A percentile compares a stretch with the other conserved stretches of the same genome.
Evolutionary conservation across 2,113 vertebrate genomes (phyloP).

Genomic region (Hydropotes inermis): DNA sequence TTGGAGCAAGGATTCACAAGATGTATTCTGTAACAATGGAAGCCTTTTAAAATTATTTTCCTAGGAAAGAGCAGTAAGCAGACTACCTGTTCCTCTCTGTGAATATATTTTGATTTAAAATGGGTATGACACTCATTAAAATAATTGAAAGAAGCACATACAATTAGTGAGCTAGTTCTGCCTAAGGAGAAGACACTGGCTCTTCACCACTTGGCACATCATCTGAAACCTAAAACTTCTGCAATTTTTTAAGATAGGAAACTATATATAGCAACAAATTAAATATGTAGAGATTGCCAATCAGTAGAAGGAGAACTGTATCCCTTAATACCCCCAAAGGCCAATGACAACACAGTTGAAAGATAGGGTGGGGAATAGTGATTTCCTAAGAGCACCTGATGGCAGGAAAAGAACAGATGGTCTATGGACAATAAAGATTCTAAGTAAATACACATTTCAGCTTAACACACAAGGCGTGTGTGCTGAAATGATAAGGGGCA

Average conservation of each 20-base stretch:
- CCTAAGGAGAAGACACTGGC: background rate
- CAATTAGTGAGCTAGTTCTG: background rate
- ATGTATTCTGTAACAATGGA: background rate
- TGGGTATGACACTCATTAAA: background rate
- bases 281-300: background rate
- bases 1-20: background rate
- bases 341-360: background rate
- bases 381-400: background rate
- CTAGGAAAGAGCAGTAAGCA: background rate
- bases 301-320: background rate
- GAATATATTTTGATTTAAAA: constrained; percentile 4
- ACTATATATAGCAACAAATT: background rate
- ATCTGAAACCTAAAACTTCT: background rate
- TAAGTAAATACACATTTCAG: background rate
- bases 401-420: background rate
- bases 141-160: background rate
- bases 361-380: background rate
- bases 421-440: background rate
- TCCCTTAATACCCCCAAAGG: background rate
- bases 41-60: background rate
- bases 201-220: background rate
- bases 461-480: background rate
- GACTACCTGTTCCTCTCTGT: background rate
- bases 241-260: background rate
- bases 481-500: constrained; percentile 33